Evolutionary conservation across 2,797 vertebrate species (phyloP).

Genomic region (Strix occidentalis): DNA sequence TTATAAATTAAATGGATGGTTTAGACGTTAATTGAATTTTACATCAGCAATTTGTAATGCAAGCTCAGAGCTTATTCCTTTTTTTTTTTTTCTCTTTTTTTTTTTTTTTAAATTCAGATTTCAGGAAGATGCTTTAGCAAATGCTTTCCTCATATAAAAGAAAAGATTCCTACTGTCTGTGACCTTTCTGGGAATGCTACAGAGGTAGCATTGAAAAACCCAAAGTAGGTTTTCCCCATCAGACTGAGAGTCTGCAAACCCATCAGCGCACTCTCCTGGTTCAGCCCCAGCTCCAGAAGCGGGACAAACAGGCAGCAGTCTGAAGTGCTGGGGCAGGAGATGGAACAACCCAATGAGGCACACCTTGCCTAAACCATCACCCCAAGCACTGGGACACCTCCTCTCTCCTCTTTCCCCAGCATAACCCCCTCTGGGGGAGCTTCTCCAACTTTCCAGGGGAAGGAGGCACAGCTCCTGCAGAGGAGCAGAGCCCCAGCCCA

Average conservation of each 20-base stretch:
- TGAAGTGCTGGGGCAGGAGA: background rate
- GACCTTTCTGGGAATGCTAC: background rate
- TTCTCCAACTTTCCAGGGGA: background rate
- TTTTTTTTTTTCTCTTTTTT: background rate
- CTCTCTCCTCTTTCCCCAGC: background rate
- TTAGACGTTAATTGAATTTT: background rate
- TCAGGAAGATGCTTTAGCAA: background rate
- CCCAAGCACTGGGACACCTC: background rate
- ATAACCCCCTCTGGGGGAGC: background rate
- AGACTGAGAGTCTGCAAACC: background rate
- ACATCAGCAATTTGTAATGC: background rate
- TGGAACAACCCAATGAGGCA: fast-evolving
- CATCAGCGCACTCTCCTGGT: background rate
- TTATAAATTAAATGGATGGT: background rate
- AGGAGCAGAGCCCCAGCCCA: background rate
- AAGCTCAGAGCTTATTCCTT: background rate
- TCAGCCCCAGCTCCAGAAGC: background rate
- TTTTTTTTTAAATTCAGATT: background rate
- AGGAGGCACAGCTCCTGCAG: background rate
- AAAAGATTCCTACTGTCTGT: background rate
- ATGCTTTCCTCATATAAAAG: background rate
- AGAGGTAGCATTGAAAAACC: background rate
- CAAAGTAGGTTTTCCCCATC: background rate
- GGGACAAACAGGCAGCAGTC: too few species aligned
- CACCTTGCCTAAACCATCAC: background rate